These are phyloP conservation scores for Sarcophaga variegata DNA, from an alignment of 2,888 invertebrate genomes.

Conservation along the genomic window DNA sequence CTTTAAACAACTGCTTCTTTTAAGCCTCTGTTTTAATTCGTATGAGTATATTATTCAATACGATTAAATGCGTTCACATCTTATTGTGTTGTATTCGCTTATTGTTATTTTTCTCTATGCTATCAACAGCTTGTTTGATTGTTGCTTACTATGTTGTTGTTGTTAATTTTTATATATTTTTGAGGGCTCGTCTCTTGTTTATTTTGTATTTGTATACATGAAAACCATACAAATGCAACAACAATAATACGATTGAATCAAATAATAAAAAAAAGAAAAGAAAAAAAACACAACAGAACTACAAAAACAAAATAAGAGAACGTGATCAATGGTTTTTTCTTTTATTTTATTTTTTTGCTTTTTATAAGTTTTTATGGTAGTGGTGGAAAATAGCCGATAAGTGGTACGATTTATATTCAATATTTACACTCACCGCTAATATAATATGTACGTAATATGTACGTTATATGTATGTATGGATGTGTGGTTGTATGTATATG, in stretches of 20 bases:
- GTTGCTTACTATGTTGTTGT: neutral
- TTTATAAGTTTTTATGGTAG: neutral
- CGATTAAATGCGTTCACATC: neutral
- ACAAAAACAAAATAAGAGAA: conserved; percentile 9
- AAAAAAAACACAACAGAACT: conserved; percentile 6
- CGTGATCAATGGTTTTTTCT: conserved; percentile 1
- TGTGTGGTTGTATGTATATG: neutral
- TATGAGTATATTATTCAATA: conserved; percentile 2
- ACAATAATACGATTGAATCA: conserved; percentile 17
- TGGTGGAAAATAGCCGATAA: neutral
- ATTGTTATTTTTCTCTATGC: conserved; percentile 2
- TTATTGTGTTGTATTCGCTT: neutral
- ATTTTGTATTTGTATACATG: conserved; percentile 21
- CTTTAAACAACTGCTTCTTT: conserved; percentile 17
- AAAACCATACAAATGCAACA: neutral
- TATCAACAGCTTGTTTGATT: conserved; percentile 1
- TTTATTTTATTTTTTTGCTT: too few species aligned
- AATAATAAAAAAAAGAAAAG: conserved; percentile 8
- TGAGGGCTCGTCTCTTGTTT: conserved; percentile 65
- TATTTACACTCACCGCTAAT: neutral
- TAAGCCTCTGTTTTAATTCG: conserved; percentile 22
- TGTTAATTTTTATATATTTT: conserved; percentile 43
- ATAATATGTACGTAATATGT: too few species aligned
- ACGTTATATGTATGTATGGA: too few species aligned
- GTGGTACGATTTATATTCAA: conserved; percentile 5